phyloP scores from a whole-genome alignment of 2,113 vertebrate genomes.

The Pluvianellus socialis region DNA sequence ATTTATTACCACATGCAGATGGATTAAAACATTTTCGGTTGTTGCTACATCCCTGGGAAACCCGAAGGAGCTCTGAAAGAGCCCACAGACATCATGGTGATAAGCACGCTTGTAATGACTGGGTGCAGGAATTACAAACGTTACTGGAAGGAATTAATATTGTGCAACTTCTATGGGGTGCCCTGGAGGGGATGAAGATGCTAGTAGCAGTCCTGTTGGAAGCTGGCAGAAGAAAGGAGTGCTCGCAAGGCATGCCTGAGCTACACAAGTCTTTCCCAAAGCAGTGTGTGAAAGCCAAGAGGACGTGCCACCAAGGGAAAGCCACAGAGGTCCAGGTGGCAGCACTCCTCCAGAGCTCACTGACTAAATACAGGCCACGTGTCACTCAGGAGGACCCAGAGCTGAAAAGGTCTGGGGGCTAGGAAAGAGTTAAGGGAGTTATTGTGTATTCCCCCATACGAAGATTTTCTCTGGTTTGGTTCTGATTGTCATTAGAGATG shows the following conservation, averaged over 20 bases:
- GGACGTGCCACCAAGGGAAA: not conserved
- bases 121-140: not conserved
- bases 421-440: not conserved
- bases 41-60: not conserved
- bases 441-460: not conserved
- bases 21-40: not conserved
- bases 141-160: not conserved
- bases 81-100: not conserved
- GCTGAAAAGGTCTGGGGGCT: not conserved
- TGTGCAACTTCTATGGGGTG: not conserved
- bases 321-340: not conserved
- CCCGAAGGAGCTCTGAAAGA: not conserved
- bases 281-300: not conserved
- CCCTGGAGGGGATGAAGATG: not conserved
- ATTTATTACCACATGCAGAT: not conserved
- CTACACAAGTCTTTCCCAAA: not conserved
- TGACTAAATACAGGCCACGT: not conserved
- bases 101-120: not conserved
- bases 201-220: not conserved
- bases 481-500: not conserved
- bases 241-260: not conserved
- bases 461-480: not conserved
- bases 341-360: not conserved
- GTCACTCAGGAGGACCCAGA: not conserved
- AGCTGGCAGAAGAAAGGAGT: not conserved